These are phyloP conservation scores for Ctena decussata DNA, from an alignment of 2,888 invertebrate species.

Conservation along the genomic window DNA sequence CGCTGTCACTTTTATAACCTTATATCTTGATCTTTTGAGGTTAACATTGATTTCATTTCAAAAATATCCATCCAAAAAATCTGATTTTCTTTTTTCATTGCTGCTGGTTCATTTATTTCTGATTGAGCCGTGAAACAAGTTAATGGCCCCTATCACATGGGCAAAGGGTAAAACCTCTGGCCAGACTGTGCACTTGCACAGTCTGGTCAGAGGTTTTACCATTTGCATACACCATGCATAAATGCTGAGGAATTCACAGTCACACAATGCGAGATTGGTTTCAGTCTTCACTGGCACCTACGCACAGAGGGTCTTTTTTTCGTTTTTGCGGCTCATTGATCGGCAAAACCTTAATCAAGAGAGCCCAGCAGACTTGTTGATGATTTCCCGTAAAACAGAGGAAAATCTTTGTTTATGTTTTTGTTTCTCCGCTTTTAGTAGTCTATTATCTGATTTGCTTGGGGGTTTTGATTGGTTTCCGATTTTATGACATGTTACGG, in stretches of 20 bases:
- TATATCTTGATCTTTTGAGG: not conserved
- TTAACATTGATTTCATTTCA: not conserved
- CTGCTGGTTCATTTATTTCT: not conserved
- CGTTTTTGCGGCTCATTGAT: too few species aligned
- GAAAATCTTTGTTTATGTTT: not conserved
- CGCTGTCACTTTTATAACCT: not conserved
- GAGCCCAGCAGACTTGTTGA: not conserved
- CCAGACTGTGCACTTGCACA: too few species aligned
- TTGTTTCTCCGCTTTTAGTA: too few species aligned
- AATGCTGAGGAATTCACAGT: too few species aligned
- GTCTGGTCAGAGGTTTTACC: too few species aligned
- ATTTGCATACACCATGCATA: too few species aligned
- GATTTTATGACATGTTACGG: not conserved
- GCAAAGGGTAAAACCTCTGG: too few species aligned
- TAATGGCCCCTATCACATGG: too few species aligned
- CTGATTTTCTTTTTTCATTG: not conserved
- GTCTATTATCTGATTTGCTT: not conserved
- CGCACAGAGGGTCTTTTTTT: too few species aligned
- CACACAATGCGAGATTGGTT: too few species aligned
- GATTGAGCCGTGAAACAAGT: too few species aligned
- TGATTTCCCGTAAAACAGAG: not conserved
- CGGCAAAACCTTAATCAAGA: not conserved
- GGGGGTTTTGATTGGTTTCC: not conserved
- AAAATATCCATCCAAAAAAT: not conserved
- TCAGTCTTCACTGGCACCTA: too few species aligned